Percentiles rank a stretch among this genome's conserved stretches.
Conservation (phyloP, 2,797 vertebrate genomes). For the Chromobotia macracanthus region DNA sequence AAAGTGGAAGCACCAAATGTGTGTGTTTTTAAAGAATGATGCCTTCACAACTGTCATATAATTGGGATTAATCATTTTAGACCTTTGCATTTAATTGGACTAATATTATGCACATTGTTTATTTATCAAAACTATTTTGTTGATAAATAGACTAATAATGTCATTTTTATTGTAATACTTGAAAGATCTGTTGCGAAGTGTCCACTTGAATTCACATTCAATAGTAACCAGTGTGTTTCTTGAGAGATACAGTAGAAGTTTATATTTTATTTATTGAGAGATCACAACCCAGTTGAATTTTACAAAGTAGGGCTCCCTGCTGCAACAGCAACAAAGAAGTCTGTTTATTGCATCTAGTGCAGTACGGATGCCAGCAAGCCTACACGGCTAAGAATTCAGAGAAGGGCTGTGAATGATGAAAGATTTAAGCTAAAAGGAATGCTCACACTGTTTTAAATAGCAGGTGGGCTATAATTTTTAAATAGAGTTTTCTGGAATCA, state of each 20-base stretch:
- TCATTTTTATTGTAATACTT: neutral
- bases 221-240: neutral
- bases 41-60: slow-evolving; percentile 30
- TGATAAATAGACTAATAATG: neutral
- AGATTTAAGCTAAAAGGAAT: slow-evolving; percentile 19
- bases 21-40: slow-evolving; percentile 34
- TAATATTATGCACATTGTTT: neutral
- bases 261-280: neutral
- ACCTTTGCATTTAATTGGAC: neutral
- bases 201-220: neutral
- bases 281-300: neutral
- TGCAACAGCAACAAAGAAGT: slow-evolving; percentile 3
- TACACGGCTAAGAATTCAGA: slow-evolving; percentile 15
- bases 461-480: neutral
- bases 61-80: slow-evolving; percentile 28
- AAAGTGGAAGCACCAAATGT: slow-evolving; percentile 49
- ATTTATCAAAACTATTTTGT: neutral
- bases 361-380: slow-evolving; percentile 29
- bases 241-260: slow-evolving; percentile 11
- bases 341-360: slow-evolving; percentile 3
- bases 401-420: slow-evolving; percentile 5
- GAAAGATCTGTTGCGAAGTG: neutral
- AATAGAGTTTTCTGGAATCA: neutral
- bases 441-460: slow-evolving; percentile 6
- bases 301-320: slow-evolving; percentile 5